Percentiles rank a stretch among this genome's conserved stretches.
These are phyloP conservation scores for Rhinoptilus africanus DNA, from an alignment of 2,113 vertebrate species.

Conservation along the genomic window DNA sequence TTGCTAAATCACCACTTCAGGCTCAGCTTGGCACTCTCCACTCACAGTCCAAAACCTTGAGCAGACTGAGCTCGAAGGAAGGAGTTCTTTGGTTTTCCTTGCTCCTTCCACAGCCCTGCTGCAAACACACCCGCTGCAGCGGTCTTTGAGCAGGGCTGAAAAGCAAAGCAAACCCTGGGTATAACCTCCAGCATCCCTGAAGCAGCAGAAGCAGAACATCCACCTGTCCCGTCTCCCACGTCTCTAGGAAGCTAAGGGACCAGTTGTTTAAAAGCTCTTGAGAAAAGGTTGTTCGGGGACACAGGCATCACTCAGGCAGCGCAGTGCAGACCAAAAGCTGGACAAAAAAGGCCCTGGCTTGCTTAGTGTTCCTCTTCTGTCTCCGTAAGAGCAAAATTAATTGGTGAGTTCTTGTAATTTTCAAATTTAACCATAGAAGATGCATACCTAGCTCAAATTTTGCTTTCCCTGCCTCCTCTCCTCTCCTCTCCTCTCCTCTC, in stretches of 20 bases:
- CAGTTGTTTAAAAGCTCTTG: background rate
- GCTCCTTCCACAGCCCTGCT: background rate
- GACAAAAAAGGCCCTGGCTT: background rate
- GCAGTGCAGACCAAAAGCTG: background rate
- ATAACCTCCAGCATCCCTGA: background rate
- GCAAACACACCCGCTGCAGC: background rate
- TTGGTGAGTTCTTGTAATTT: background rate
- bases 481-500: background rate
- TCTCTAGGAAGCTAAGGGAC: background rate
- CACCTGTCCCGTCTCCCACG: accelerated
- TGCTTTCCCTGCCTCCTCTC: background rate
- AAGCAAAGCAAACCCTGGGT: background rate
- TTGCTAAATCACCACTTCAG: background rate
- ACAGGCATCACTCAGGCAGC: background rate
- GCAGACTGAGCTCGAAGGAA: background rate
- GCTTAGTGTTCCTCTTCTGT: background rate
- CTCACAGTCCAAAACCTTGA: background rate
- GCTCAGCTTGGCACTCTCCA: background rate
- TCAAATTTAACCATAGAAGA: background rate
- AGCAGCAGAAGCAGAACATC: background rate
- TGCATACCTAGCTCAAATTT: background rate
- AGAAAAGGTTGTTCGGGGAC: background rate
- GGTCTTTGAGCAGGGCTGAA: background rate
- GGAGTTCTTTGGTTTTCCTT: background rate
- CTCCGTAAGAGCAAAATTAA: background rate